A percentile compares a stretch with the other conserved stretches of the same genome.
These are phyloP conservation scores for Rhabdornis inornatus DNA, from an alignment of 2,113 vertebrate species.

Conservation along the genomic window DNA sequence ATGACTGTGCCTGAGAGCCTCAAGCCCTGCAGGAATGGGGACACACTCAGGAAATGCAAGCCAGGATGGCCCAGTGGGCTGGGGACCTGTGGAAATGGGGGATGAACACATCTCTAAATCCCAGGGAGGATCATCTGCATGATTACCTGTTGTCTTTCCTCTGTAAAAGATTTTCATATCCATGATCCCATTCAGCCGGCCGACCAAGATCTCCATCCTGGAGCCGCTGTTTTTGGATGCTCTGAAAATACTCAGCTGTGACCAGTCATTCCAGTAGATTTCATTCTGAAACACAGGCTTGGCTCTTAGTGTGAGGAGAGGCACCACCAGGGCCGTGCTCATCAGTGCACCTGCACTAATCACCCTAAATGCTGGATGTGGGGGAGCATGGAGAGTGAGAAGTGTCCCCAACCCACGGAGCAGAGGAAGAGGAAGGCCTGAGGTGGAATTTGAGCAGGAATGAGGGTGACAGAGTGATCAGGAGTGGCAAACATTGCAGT, in stretches of 20 bases:
- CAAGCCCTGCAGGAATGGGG: neutral
- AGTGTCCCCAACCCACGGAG: neutral
- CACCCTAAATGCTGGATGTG: accelerated
- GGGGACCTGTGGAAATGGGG: neutral
- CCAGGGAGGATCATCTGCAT: neutral
- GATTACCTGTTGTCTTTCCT: conserved; percentile 85
- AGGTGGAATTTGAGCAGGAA: neutral
- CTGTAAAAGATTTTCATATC: conserved; percentile 98
- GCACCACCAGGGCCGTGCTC: neutral
- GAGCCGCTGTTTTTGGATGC: conserved; percentile 86
- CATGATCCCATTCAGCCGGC: conserved; percentile 90
- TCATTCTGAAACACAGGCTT: conserved; percentile 83
- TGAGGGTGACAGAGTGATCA: neutral
- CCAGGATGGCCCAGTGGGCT: neutral
- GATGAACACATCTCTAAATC: neutral
- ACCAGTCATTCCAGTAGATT: conserved; percentile 99
- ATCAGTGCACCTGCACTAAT: neutral
- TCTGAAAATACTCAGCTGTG: conserved; percentile 94
- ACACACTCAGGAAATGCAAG: neutral
- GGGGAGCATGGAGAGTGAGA: neutral
- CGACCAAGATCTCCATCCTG: conserved; percentile 82
- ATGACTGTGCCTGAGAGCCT: accelerated
- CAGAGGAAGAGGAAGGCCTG: neutral
- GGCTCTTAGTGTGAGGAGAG: neutral
- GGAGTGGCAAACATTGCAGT: neutral